Conservation (phyloP, 2,888 invertebrate species). For the Noctua fimbriata region DNA sequence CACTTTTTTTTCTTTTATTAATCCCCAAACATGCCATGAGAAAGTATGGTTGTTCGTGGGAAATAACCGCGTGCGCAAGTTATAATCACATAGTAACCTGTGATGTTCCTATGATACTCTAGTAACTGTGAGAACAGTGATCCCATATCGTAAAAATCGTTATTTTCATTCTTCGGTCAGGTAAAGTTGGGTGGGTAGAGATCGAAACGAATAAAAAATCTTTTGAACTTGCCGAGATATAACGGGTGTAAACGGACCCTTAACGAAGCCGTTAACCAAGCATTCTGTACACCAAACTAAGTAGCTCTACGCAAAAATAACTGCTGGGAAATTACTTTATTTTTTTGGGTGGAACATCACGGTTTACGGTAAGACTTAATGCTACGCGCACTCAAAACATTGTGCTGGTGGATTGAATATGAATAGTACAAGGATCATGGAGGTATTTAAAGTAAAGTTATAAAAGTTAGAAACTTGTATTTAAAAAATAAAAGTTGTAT, state of each 20-base stretch:
- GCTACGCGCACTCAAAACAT: not conserved
- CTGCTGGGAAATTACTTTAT: not conserved
- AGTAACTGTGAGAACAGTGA: constrained; percentile 7
- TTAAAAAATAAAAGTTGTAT: constrained; percentile 48
- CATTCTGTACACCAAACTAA: not conserved
- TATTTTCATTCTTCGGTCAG: not conserved
- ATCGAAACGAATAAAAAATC: not conserved
- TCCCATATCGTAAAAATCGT: not conserved
- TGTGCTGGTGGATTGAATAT: not conserved
- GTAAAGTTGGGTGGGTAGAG: not conserved
- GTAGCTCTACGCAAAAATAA: not conserved
- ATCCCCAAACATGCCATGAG: not conserved
- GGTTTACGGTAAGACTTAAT: not conserved
- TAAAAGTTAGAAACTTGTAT: not conserved
- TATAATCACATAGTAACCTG: not conserved
- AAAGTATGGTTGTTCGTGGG: not conserved
- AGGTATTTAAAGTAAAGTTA: not conserved
- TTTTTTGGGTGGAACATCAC: not conserved
- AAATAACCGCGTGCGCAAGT: not conserved
- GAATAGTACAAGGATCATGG: not conserved
- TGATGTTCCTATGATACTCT: not conserved
- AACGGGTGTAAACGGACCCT: not conserved
- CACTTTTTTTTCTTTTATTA: not conserved
- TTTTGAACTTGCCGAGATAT: not conserved
- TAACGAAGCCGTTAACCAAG: not conserved